A percentile compares a stretch with the other conserved stretches of the same genome.
These are phyloP conservation scores for Garrulus glandarius DNA, from an alignment of 2,797 vertebrate species.

Conservation along the genomic window DNA sequence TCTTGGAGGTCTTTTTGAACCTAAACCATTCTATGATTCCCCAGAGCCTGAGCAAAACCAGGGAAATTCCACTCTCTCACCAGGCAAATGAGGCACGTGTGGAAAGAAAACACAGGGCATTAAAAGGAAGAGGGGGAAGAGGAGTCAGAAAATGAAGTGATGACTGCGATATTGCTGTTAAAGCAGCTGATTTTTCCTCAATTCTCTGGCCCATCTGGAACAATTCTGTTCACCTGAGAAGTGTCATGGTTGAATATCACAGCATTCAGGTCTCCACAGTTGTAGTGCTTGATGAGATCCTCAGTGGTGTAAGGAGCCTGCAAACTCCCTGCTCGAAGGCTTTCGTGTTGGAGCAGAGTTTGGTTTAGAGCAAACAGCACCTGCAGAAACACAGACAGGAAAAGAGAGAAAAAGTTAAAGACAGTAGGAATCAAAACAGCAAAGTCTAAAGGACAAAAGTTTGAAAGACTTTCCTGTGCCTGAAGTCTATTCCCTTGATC, in stretches of 20 bases:
- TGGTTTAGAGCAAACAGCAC: slow-evolving; percentile 84
- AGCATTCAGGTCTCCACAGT: slow-evolving; percentile 81
- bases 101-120: background rate
- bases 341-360: slow-evolving; percentile 81
- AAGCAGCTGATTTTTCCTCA: background rate
- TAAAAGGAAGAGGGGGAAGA: background rate
- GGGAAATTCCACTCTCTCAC: slow-evolving; percentile 9
- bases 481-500: background rate
- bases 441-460: background rate
- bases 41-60: background rate
- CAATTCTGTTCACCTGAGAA: slow-evolving; percentile 72
- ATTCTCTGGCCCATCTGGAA: background rate
- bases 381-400: slow-evolving; percentile 45
- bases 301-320: slow-evolving; percentile 82
- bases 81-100: background rate
- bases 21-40: background rate
- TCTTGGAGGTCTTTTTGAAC: background rate
- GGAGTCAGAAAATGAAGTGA: background rate
- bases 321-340: slow-evolving; percentile 80
- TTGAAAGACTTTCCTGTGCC: background rate
- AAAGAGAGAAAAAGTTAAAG: background rate
- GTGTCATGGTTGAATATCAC: slow-evolving; percentile 85
- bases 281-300: slow-evolving; percentile 85
- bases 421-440: background rate
- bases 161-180: background rate